These are phyloP conservation scores for Phaenicophaeus curvirostris DNA, from an alignment of 2,797 vertebrate species.

Conservation along the genomic window DNA sequence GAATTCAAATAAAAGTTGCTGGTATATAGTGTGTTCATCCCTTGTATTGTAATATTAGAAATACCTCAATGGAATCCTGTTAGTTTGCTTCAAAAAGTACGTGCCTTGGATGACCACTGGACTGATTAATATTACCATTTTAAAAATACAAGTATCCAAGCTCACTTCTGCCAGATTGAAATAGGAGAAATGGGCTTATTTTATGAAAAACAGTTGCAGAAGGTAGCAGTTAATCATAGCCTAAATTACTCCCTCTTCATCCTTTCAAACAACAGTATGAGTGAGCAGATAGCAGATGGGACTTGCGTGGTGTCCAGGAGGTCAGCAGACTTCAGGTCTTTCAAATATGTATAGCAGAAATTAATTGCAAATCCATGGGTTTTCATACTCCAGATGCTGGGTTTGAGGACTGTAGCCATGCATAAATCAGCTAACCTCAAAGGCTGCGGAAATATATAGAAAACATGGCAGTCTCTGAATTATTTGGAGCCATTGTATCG, in stretches of 20 bases:
- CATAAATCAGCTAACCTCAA: constrained; percentile 51
- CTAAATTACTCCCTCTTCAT: constrained; percentile 9
- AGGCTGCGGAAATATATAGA: not conserved
- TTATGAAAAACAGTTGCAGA: constrained; percentile 20
- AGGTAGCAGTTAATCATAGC: constrained; percentile 38
- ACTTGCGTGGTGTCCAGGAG: constrained; percentile 16
- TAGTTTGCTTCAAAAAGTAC: not conserved
- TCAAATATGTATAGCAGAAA: constrained; percentile 31
- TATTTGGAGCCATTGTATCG: not conserved
- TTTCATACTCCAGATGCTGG: constrained; percentile 35
- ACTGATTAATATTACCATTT: not conserved
- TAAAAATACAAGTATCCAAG: not conserved
- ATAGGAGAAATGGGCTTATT: not conserved
- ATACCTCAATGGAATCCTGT: not conserved
- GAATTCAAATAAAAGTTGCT: not conserved
- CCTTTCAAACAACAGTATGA: constrained; percentile 35
- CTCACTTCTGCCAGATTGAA: not conserved
- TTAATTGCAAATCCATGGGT: constrained; percentile 43
- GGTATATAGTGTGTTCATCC: not conserved
- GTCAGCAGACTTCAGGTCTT: constrained; percentile 42
- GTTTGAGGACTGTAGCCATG: not conserved
- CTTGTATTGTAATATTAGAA: not conserved
- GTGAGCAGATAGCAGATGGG: constrained; percentile 44
- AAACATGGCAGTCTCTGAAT: not conserved
- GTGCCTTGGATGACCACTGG: not conserved